Evolutionary conservation across 2,888 invertebrate genomes (phyloP), one percentile per base, ranked within the genome.

Genomic region (Rhogogaster chlorosoma): DNA sequence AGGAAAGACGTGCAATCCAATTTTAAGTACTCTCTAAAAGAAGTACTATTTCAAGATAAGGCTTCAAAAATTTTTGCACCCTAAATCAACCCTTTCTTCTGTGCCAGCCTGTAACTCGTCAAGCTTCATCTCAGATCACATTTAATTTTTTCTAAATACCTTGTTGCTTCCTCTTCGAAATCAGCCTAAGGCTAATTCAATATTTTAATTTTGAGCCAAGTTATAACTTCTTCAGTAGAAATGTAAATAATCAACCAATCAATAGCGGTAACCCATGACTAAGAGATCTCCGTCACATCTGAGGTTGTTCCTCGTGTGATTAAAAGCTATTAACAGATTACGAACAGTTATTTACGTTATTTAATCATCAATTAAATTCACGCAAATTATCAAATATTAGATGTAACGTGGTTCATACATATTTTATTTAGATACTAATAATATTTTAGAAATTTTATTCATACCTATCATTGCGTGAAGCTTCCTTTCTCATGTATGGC

Each of bases 381-480:
- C 2, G 26, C 22, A 22, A 80, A 61, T 77, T 12, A 15, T 42
- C 12, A 53, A 80, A 29, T 0, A 61, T 5, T 38, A 22, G 12
- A 38, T 6, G 29, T 73, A 42, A 73, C 73, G 49, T 29, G 53
- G 45, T 6, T 53, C 29, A 10, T 26, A 49, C 22, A 53, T 3
- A 10, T 53, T 29, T 77, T 57, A 80, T 29, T 77, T 57, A 80
- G 80, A 38, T 61, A 36, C 38, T 80, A 0, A 18, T 80, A 22
- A 80, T 36, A 29, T 80, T 80, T 57, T 80, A 61, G 61, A 80
- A 80, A 80, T 61, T 80, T 61, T 36, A 80, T 80, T 36, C n/a
- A 80, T 57, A 15, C 18, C 29, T 32, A 67, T 67, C 80, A 15
- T n/a, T 61, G 53, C 77, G 36, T 18, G 22, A 18, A 38, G 80